Evolutionary conservation across 2,888 invertebrate genomes (phyloP).

Genomic region (Elmis aenea): DNA sequence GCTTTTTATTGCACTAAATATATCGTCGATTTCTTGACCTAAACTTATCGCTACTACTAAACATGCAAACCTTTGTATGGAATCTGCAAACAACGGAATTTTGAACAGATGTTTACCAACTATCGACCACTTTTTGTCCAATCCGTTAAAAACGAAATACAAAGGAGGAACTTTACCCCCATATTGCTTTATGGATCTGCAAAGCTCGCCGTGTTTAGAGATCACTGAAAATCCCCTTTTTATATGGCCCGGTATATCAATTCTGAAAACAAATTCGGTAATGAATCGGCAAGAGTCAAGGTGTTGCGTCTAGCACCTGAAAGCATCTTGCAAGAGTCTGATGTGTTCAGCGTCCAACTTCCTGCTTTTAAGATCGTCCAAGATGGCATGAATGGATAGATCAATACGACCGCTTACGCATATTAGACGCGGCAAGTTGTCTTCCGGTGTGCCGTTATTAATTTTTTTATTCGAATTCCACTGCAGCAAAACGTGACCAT

Average conservation of each 20-base stretch:
- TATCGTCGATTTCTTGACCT: background rate
- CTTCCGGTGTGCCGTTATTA: constrained; percentile 55
- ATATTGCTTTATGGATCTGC: no score
- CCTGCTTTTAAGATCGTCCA: constrained; percentile 58
- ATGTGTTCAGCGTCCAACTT: constrained; percentile 60
- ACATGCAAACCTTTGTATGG: constrained; percentile 65
- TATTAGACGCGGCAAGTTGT: constrained; percentile 67
- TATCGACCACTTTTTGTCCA: constrained; percentile 5
- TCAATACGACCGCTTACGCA: constrained; percentile 75
- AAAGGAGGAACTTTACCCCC: no score
- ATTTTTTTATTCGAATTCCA: constrained; percentile 57
- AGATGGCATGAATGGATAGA: constrained; percentile 61
- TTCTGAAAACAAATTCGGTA: background rate
- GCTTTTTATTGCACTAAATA: no score
- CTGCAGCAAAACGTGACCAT: constrained; percentile 66
- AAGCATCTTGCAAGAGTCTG: constrained; percentile 40
- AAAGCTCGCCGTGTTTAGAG: background rate
- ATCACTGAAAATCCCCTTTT: background rate
- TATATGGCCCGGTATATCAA: background rate
- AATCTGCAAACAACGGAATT: constrained; percentile 66
- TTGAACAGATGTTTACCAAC: constrained; percentile 52
- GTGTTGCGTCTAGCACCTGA: no score
- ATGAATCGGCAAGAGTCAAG: no score
- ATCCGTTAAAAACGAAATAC: no score
- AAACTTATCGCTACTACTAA: no score